Evolutionary conservation across 2,113 vertebrate species (phyloP).

Genomic region (Guaruba guarouba): DNA sequence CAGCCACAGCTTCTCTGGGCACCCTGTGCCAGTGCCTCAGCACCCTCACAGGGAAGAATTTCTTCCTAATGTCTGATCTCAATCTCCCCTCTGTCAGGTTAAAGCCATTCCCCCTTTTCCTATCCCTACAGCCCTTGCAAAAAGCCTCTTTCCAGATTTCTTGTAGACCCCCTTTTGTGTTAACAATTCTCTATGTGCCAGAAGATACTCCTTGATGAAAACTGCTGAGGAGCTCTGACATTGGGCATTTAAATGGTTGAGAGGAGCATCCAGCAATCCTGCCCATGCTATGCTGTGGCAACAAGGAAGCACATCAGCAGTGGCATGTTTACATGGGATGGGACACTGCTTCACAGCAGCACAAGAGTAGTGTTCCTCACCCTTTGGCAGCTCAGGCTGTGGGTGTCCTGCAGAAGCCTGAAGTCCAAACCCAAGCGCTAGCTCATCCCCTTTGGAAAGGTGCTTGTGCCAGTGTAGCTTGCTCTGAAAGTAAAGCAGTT

Average conservation of each 20-base stretch:
- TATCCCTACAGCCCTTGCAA: background rate
- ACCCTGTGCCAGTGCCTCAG: background rate
- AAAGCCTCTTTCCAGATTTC: background rate
- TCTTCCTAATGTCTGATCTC: background rate
- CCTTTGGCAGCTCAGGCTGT: background rate
- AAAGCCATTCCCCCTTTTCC: background rate
- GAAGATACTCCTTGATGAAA: background rate
- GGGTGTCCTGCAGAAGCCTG: background rate
- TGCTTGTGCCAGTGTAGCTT: background rate
- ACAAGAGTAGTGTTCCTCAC: accelerated
- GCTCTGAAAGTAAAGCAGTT: background rate
- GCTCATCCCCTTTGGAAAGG: background rate
- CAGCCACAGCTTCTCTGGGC: background rate
- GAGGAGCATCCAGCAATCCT: background rate
- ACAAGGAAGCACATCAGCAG: background rate
- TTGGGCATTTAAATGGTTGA: background rate
- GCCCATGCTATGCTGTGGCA: background rate
- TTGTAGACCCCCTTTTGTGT: background rate
- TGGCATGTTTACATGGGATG: background rate
- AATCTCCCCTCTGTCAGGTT: background rate
- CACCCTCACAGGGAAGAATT: background rate
- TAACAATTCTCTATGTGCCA: background rate
- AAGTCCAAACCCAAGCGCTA: background rate
- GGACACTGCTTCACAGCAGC: background rate
- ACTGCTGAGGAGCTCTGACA: background rate